Evolutionary conservation across 2,888 invertebrate genomes (phyloP).

Genomic region (Protonemura montana): DNA sequence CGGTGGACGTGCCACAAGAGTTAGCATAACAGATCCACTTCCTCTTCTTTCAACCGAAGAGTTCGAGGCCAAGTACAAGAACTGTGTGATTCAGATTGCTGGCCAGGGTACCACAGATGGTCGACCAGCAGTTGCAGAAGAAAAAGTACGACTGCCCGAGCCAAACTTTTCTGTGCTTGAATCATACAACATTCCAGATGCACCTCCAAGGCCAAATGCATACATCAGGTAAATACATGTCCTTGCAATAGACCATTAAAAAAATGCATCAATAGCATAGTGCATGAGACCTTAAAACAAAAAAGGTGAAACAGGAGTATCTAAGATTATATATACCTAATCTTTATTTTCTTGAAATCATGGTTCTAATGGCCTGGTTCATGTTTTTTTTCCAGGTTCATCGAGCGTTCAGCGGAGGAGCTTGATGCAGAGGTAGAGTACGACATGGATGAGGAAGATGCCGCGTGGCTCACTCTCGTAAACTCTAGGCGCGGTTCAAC

Average conservation of each 20-base stretch:
- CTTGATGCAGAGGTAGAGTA: slow-evolving; percentile 93
- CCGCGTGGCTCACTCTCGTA: slow-evolving; percentile 89
- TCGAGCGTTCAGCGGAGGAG: slow-evolving; percentile 93
- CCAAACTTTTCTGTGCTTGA: slow-evolving; percentile 75
- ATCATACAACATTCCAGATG: slow-evolving; percentile 82
- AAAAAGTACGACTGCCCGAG: slow-evolving; percentile 68
- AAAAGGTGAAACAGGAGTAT: background rate
- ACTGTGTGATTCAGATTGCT: slow-evolving; percentile 29
- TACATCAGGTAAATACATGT: slow-evolving; percentile 68
- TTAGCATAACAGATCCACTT: slow-evolving; percentile 61
- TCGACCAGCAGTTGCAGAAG: slow-evolving; percentile 39
- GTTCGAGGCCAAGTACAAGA: slow-evolving; percentile 61
- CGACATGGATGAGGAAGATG: slow-evolving; percentile 98
- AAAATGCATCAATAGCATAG: background rate
- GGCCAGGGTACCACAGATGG: slow-evolving; percentile 27
- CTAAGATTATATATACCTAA: too few species aligned
- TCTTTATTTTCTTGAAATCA: too few species aligned
- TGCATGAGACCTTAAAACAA: background rate
- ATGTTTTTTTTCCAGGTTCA: slow-evolving; percentile 68
- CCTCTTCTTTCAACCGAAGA: slow-evolving; percentile 76
- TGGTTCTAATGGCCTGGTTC: too few species aligned
- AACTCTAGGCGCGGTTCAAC: slow-evolving; percentile 82
- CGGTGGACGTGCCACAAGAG: slow-evolving; percentile 77
- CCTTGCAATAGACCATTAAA: background rate
- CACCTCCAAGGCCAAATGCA: slow-evolving; percentile 84